Percentiles rank a stretch among this genome's conserved stretches.
These are phyloP conservation scores for Agrochola macilenta DNA, from an alignment of 2,888 invertebrate species.

Conservation along the genomic window DNA sequence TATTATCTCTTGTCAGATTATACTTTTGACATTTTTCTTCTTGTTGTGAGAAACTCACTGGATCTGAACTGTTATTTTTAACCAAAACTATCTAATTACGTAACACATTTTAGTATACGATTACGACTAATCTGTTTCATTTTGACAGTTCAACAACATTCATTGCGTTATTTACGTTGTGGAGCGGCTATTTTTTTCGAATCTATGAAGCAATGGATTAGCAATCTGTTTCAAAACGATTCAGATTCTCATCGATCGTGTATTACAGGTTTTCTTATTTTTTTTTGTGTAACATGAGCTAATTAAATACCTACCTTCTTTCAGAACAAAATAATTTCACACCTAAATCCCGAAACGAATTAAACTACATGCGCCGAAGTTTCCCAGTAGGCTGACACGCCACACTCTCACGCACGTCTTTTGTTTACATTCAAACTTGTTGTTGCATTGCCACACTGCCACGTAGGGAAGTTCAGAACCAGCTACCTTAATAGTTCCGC, in stretches of 20 bases:
- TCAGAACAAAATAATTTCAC: constrained; percentile 1
- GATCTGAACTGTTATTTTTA: neutral
- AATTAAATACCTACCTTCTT: constrained; percentile 24
- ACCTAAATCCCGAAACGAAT: constrained; percentile 30
- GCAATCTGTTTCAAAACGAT: too few species aligned
- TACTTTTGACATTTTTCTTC: too few species aligned
- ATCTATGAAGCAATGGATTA: too few species aligned
- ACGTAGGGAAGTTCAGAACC: constrained; percentile 2
- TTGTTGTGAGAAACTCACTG: neutral
- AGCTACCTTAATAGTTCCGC: constrained; percentile 10
- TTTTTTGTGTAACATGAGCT: neutral
- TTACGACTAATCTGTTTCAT: too few species aligned
- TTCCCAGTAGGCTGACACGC: neutral
- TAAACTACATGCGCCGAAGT: constrained; percentile 27
- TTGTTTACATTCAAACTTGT: constrained; percentile 39
- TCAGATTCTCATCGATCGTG: too few species aligned
- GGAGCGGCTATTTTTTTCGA: too few species aligned
- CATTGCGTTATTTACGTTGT: too few species aligned
- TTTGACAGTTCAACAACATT: too few species aligned
- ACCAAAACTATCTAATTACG: neutral
- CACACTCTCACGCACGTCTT: constrained; percentile 25
- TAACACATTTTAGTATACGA: too few species aligned
- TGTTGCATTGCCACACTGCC: neutral
- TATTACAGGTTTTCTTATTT: too few species aligned
- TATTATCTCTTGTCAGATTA: too few species aligned